Base-by-base conservation (phyloP, 2,888 invertebrate genomes). In the Plemyria rubiginata region DNA sequence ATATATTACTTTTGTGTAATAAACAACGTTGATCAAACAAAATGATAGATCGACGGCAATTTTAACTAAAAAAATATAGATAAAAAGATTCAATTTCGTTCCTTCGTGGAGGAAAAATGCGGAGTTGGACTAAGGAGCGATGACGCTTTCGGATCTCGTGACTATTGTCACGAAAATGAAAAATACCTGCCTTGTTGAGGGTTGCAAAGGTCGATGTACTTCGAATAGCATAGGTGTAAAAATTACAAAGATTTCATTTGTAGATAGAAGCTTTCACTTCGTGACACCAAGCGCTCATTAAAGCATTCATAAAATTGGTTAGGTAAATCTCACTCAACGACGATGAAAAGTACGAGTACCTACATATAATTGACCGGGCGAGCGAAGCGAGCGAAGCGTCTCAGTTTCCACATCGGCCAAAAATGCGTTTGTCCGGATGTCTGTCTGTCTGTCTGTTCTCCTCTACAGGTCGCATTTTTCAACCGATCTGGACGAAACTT, bases 121-220 rank as follows among this genome's bases (percentile, higher is more conserved):
- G 48, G 65, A 65, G 69, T 64, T 54, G 68, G 41, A 55, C 69
- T 54, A 58, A 61, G 63, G 55, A 60, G 60, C 68, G 58, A 60
- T 52, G 38, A 36, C 52, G 60, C 59, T 65, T 67, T 61, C 66
- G 71, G 71, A 77, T 79, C 78, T 80, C 82, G 82, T 81, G 80
- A 76, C 78, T 72, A 66, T 62, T 72, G 73, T 70, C 73, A 80
- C 72, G 72, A 73, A 74, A 73, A 72, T 62, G 70, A 70, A 73
- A 73, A 66, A 67, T 66, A 60, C 65, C 60, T 63, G 67, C 70
- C 70, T 64, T 65, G 13, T 60, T 60, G 56, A 70, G 70, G 66
- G 64, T 67, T 62, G 65, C 65, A 71, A 65, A 66, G 61, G 71
- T 72, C 65, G 67, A 72, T 67, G 72, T 56, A 75, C 61, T 52